Evolutionary conservation across 2,113 vertebrate genomes (phyloP), one percentile per base, ranked within the genome.

Genomic region (Anguilla japonica): DNA sequence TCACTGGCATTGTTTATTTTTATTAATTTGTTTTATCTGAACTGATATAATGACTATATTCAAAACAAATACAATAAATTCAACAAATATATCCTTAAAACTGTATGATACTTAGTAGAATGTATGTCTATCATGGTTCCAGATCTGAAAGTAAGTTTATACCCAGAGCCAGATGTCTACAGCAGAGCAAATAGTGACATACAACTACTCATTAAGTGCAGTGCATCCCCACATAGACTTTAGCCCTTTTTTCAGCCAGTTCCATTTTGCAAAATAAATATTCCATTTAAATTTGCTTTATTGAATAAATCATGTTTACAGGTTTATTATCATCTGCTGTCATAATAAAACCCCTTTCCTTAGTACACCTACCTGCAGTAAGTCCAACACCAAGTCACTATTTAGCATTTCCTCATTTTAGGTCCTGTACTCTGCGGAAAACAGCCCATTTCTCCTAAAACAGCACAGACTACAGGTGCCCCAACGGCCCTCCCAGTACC

Each of bases 51-150:
- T 46, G 1, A 46, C 43, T 46, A 46, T 46, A 46, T 46, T 9
- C 9, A 46, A 46, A 46, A 46, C 34, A 34, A 34, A 34, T 34
- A 34, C 34, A 34, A 34, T 34, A 34, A 34, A 34, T 34, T 34
- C 34, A 34, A 34, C 34, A 34, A 34, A 34, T 34, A 34, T 34
- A 34, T 34, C 34, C 34, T 34, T 18, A 18, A 84, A 84, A 60
- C 41, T 20, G n/a, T 84, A 46, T 43, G 7, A 56, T 57, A 85
- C 84, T 85, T 85, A 85, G 75, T 41, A 14, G 78, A 67, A 43
- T 18, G 0, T n/a, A 86, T 79, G 29, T 71, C 41, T 15, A 85
- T n/a, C 15, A 9, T 84, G 56, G 83, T 84, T 41, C 83, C 83
- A 84, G 40, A 20, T 75, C 57, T 60, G 71, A 84, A 71, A 43